A percentile compares a stretch with the other conserved stretches of the same genome.
phyloP scores from a whole-genome alignment of 2,113 vertebrate genomes.

The Gobius niger region DNA sequence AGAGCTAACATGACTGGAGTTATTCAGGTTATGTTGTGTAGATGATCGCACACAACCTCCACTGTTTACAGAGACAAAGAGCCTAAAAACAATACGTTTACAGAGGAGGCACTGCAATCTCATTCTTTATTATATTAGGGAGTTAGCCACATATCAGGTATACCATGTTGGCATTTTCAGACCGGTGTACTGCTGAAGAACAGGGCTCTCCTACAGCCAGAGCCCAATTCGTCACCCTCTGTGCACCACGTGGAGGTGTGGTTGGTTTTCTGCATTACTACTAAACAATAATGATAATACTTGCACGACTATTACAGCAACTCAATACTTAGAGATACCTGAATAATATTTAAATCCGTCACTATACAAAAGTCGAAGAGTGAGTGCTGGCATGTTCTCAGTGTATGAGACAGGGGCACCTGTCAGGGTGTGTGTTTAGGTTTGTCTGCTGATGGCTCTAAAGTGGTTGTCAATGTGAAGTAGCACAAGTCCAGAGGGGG shows the following conservation, averaged over 20 bases:
- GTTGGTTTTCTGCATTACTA: no score
- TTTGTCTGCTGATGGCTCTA: constrained; percentile 64
- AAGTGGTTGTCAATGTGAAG: constrained; percentile 74
- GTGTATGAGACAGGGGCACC: constrained; percentile 49
- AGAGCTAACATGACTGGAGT: constrained; percentile 99
- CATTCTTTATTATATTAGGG: not conserved
- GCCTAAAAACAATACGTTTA: constrained; percentile 52
- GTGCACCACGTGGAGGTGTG: no score
- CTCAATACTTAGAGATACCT: no score
- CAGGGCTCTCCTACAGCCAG: no score
- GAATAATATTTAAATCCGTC: no score
- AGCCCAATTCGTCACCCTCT: no score
- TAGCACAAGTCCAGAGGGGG: constrained; percentile 68
- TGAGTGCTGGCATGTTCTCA: constrained; percentile 21
- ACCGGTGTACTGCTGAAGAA: no score
- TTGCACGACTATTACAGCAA: no score
- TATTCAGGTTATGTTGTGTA: constrained; percentile 99
- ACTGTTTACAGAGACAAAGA: constrained; percentile 91
- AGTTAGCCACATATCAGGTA: no score
- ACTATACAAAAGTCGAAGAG: no score
- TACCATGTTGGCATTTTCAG: no score
- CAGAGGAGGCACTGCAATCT: not conserved
- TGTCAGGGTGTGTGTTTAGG: constrained; percentile 62
- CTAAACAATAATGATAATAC: no score
- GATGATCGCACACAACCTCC: constrained; percentile 97